These are phyloP conservation scores for Corythaixoides concolor DNA, from an alignment of 2,113 vertebrate genomes.

Conservation along the genomic window DNA sequence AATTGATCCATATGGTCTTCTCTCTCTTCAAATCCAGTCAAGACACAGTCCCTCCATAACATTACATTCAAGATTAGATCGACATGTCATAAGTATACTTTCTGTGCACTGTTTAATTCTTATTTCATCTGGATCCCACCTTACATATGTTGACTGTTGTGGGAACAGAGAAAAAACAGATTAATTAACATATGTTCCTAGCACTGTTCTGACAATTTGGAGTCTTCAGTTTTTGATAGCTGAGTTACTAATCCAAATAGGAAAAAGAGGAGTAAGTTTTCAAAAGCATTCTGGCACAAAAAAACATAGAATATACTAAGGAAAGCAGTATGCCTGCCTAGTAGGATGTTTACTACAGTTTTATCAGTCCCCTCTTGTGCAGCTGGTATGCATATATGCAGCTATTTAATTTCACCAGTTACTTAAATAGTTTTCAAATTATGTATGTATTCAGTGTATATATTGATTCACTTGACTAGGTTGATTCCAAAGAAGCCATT, in stretches of 20 bases:
- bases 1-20: background rate
- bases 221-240: background rate
- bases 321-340: background rate
- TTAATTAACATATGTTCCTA: background rate
- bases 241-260: background rate
- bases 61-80: background rate
- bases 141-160: background rate
- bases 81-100: background rate
- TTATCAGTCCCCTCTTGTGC: background rate
- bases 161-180: background rate
- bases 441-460: background rate
- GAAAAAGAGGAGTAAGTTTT: background rate
- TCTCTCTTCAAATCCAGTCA: background rate
- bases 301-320: background rate
- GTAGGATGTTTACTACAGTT: background rate
- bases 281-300: background rate
- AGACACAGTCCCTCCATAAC: background rate
- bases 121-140: background rate
- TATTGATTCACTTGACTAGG: background rate
- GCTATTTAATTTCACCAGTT: background rate
- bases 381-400: background rate
- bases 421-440: background rate
- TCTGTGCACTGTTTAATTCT: background rate
- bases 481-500: conserved; percentile 5
- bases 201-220: background rate